Evolutionary conservation across 2,888 invertebrate genomes (phyloP).

Genomic region (Tiliacea citrago): DNA sequence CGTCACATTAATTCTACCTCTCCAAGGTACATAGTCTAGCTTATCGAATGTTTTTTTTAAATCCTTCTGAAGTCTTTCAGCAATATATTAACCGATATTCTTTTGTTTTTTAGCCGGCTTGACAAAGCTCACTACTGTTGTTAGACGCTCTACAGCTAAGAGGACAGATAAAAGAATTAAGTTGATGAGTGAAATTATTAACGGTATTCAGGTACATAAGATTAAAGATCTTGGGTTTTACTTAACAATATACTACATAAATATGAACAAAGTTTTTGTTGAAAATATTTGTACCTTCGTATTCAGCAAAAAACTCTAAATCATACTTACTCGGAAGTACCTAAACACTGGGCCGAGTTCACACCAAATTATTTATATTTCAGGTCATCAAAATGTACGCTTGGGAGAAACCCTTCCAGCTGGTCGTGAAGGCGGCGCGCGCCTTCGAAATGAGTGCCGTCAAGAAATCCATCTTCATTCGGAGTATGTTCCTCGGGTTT

Average conservation of each 20-base stretch:
- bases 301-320: background rate
- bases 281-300: background rate
- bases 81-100: background rate
- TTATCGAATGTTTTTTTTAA: background rate
- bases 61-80: background rate
- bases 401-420: constrained; percentile 96
- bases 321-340: background rate
- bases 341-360: background rate
- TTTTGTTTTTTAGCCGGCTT: constrained; percentile 75
- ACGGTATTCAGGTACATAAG: constrained; percentile 93
- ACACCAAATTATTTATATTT: constrained; percentile 35
- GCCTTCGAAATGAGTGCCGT: constrained; percentile 90
- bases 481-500: constrained; percentile 92
- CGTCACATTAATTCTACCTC: constrained; percentile 90
- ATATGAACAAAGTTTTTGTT: background rate
- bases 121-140: constrained; percentile 80
- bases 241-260: background rate
- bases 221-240: background rate
- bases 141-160: constrained; percentile 91
- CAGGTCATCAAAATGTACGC: constrained; percentile 98
- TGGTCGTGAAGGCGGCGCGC: constrained; percentile 92
- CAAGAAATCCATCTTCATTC: constrained; percentile 91
- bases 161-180: constrained; percentile 96
- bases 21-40: constrained; percentile 78
- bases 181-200: constrained; percentile 96